Base-by-base conservation (phyloP, 2,888 invertebrate genomes). In the Cephus spinipes region DNA sequence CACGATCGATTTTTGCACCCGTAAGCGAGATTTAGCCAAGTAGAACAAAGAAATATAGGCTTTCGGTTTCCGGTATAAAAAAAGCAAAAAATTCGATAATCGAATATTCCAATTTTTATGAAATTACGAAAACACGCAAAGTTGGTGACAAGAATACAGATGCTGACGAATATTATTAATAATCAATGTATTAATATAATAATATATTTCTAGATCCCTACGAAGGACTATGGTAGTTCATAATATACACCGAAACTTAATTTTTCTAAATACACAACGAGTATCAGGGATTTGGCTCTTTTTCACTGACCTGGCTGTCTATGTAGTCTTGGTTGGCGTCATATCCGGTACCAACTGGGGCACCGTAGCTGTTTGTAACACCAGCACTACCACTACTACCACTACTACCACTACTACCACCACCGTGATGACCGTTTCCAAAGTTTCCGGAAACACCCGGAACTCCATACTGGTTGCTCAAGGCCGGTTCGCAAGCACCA, bases 391-490 rank as follows among this genome's bases (percentile, higher is more conserved):
- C n/a, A n/a, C n/a, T n/a, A 35, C 77, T 77, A 34, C 80, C 79
- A 73, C 69, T 74, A 76, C 74, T 76, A 35, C 74, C 79, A 76
- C 75, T 79, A 73, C 77, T 77, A 31, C 76, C 81, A 73, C 83
- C 83, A 40, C 86, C 85, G 69, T 81, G 82, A 78, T 81, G 80
- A 76, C 84, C 77, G 69, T 84, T 81, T 74, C 82, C 79, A 69
- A 85, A 86, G 36, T 86, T 88, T 80, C 86, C 91, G 87, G 89
- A 90, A 75, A 88, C 89, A 77, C 90, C 90, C 69, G 83, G 84
- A 23, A 87, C 87, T 73, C 91, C 91, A 78, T 91, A 91, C 83
- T 91, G 90, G 81, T 83, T 89, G 82, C 84, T 91, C 79, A 91
- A 80, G 69, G 87, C 85, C 31, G 89, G 90, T 79, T 89, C 89